Evolutionary conservation across 2,797 vertebrate genomes (phyloP), one percentile per base, ranked within the genome.

Genomic region (Eremophila alpestris): DNA sequence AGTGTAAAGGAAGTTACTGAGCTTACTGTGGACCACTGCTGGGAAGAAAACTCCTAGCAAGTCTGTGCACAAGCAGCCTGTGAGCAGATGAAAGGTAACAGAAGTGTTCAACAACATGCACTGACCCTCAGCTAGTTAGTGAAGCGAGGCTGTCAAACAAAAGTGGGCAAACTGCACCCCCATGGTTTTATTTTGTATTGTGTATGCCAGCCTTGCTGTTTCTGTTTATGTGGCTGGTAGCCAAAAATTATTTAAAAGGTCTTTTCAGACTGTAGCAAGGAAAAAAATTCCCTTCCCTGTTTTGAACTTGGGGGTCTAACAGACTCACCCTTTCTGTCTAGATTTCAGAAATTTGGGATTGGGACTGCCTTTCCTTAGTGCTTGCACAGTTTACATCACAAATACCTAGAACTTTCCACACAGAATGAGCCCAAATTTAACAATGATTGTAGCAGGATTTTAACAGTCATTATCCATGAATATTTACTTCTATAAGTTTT

Each of bases 401-500:
- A 83, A 83, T 43, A 46, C n/a, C 58, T 40, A 74, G 40, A 36
- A 62, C 18, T 85, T 78, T 46, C 43, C 18, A 62, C 22, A 67
- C 18, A 90, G 43, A 87, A 71, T 4, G 2, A 87, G 20, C 38
- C n/a, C 46, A 63, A 64, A 64, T 80, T 85, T 71, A 83, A 73
- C 76, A 73, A 77, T 27, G 13, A 60, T 62, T 68, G 13, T n/a
- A 85, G 40, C 23, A 80, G 27, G 30, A 69, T 74, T 94, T 83
- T 86, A 58, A 43, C 12, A 74, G 52, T 67, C 34, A 69, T 77
- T 92, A 88, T 70, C 52, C 1, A 1, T 55, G 22, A 83, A 27
- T 52, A 88, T 80, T 95, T 89, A 67, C 67, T 83, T 83, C 78
- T 84, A 1, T 71, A 80, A 92, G 67, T 68, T 83, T 90, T 96